Base-by-base conservation (phyloP, 1,140 invertebrate genomes). In the Gonatopus flavifemur region DNA sequence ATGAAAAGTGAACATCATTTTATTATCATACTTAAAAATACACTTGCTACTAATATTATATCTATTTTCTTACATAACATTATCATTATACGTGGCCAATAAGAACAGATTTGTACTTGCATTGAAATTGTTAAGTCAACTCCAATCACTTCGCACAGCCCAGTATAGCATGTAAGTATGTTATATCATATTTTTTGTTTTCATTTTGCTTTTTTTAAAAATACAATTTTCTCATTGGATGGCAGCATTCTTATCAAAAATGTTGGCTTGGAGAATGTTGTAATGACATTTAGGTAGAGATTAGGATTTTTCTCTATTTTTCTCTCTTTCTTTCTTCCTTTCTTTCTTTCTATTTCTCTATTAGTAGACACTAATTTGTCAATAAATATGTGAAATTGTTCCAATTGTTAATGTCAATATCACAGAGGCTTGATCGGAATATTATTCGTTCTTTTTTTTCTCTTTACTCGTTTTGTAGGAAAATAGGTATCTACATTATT, bases 91-190 rank as follows among this genome's bases (percentile, higher is more conserved):
- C 66, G 75, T 76, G 74, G 73, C 74, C 75, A 76, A 77, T 76
- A 76, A 77, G 72, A 77, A 76, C 74, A 76, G 74, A 74, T 77
- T 77, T 77, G 75, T 77, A 77, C 75, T 77, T 76, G 75, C 68
- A 77, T 76, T 77, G 70, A 76, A 77, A 76, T 77, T 75, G 72
- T 77, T 76, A 76, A 76, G 72, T 74, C 67, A 76, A 74, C 72
- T 77, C 72, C 72, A 76, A 76, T 76, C 70, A 76, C 69, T 73
- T 76, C 68, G 71, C 75, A 78, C 75, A 78, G 75, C 75, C 75
- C 72, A 74, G 73, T 76, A 76, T 74, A 76, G 70, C 69, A 68
- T 74, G 71, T 77, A 72, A 73, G 69, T 73, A 74, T n/a, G n/a
- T n/a, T n/a, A n/a, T n/a, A 66, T 69, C 55, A 62, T 69, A 64